These are phyloP conservation scores for Columba livia DNA, from an alignment of 2,113 vertebrate genomes.

Conservation along the genomic window DNA sequence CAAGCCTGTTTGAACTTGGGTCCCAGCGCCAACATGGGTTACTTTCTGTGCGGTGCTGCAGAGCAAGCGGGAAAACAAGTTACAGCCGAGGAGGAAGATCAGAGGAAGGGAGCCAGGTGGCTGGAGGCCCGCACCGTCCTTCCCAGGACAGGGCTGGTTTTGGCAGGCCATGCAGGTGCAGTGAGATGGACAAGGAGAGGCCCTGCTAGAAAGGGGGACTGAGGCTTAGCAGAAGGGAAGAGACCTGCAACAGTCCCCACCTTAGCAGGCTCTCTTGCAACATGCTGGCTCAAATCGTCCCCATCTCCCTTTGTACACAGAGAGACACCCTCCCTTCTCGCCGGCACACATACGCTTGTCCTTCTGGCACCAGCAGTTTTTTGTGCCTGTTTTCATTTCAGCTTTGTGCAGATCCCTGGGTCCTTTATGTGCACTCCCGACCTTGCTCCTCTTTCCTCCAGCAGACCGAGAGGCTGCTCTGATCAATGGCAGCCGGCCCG, in stretches of 20 bases:
- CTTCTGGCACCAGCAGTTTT: background rate
- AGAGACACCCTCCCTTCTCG: background rate
- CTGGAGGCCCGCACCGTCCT: rapidly evolving
- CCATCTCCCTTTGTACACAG: background rate
- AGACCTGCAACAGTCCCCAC: background rate
- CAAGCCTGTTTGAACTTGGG: background rate
- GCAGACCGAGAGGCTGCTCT: background rate
- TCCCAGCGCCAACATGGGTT: background rate
- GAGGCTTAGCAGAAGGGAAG: background rate
- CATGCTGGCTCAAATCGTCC: background rate
- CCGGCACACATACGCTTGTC: rapidly evolving
- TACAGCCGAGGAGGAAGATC: background rate
- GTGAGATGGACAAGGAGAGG: background rate
- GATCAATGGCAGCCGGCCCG: rapidly evolving
- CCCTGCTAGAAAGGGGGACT: background rate
- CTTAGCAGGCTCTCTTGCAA: background rate
- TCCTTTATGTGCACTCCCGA: background rate
- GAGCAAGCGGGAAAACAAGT: background rate
- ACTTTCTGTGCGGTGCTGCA: rapidly evolving
- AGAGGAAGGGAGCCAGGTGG: background rate
- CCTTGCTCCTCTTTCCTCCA: background rate
- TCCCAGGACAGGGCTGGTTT: background rate
- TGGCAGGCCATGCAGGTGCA: background rate
- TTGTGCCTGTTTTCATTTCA: background rate
- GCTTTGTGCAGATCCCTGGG: background rate